A percentile compares a stretch with the other conserved stretches of the same genome.
Evolutionary conservation across 2,888 invertebrate genomes (phyloP).

Genomic region (Leptopilina drosophilae): DNA sequence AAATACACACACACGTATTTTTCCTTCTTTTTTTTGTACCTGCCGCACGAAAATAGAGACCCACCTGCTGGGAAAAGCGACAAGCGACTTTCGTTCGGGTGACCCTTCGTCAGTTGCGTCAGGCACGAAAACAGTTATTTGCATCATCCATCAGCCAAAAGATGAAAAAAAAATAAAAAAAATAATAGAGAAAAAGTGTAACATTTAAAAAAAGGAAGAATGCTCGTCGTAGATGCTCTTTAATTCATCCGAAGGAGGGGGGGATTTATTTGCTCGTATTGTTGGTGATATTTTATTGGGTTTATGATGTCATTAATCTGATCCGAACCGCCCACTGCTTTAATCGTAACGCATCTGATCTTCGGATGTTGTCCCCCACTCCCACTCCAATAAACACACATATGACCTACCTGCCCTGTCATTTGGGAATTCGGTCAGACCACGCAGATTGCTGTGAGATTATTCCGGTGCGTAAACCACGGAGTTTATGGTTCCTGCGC

Average conservation of each 20-base stretch:
- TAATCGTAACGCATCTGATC: conserved; percentile 69
- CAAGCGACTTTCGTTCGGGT: conserved; percentile 49
- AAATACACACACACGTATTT: conserved; percentile 49
- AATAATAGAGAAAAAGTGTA: conserved; percentile 35
- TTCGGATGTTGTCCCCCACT: conserved; percentile 39
- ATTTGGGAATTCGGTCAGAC: conserved; percentile 65
- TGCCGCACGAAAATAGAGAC: conserved; percentile 40
- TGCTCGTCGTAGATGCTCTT: conserved; percentile 26
- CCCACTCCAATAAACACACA: too few relatives aligned
- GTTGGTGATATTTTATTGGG: conserved; percentile 77
- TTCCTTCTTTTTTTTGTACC: conserved; percentile 47
- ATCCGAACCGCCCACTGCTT: conserved; percentile 72
- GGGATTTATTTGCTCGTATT: conserved; percentile 70
- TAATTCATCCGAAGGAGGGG: conserved; percentile 60
- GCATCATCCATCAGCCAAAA: conserved; percentile 74
- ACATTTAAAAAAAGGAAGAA: conserved; percentile 43
- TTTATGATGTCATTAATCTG: conserved; percentile 77
- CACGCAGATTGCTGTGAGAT: conserved; percentile 56
- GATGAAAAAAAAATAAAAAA: conserved; percentile 43
- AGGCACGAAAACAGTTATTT: conserved; percentile 70
- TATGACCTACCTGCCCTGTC: conserved; percentile 50
- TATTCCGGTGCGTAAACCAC: conserved; percentile 68
- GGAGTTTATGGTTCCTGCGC: conserved; percentile 60
- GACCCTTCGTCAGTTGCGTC: conserved; percentile 66
- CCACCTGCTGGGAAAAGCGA: conserved; percentile 74